Evolutionary conservation across 2,797 vertebrate genomes (phyloP), one percentile per base, ranked within the genome.

Genomic region (Melanotaenia maccullochi): DNA sequence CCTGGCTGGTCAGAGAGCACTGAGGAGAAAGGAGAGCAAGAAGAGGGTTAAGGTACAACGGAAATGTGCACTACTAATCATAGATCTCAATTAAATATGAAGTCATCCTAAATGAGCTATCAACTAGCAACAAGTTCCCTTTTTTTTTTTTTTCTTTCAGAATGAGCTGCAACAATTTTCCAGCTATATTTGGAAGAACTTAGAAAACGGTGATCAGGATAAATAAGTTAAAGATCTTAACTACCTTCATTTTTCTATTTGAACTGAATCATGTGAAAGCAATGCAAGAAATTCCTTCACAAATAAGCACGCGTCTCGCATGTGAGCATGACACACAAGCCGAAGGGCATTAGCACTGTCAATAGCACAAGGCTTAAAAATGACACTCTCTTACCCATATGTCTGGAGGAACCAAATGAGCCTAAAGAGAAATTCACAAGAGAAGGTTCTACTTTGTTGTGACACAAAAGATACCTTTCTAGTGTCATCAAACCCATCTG

Each of bases 1-100:
- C 96, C 89, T 94, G 96, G 86, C 95, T 96, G 81, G 94, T 90
- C 38, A 94, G 93, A 35, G 93, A 92, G 89, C 96, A 95, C 97
- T 98, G 85, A 66, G 22, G 65, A 75, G 33, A 64, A 35, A 66
- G 52, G 77, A 86, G 81, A 73, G 7, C 16, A 30, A 49, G 42
- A 65, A 55, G 65, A 71, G 4, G 22, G 59, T 71, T 68, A 60
- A 55, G 65, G 52, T 52, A 61, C 64, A 71, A 20, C 61, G 60
- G 28, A 40, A 80, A 71, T 42, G 8, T 76, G 36, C 68, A 62
- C 16, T 30, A 67, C 56, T 49, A 60, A 75, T 79, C 56, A 76
- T 56, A 68, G 58, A 66, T 77, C 61, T 63, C 61, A 68, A 75
- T 54, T 38, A 81, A 73, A 68, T 67, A 78, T 78, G 68, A 83